Percentiles rank a stretch among this genome's conserved stretches.
Conservation (phyloP, 2,888 invertebrate genomes). For the Halictus ligatus region DNA sequence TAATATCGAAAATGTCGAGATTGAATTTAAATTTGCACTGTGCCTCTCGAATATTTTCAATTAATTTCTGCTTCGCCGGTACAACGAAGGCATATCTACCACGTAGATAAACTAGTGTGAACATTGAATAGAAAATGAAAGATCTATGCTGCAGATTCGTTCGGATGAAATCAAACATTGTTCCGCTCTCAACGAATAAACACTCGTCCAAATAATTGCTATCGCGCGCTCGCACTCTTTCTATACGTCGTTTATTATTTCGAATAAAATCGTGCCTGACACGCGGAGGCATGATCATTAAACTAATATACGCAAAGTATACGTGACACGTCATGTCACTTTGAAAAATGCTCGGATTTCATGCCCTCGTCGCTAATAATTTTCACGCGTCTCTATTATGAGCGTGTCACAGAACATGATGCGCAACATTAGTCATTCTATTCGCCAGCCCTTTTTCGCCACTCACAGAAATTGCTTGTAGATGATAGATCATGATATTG, state of each 20-base stretch:
- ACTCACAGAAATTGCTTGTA: not conserved
- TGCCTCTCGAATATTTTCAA: not conserved
- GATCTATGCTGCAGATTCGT: not conserved
- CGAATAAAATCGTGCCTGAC: not conserved
- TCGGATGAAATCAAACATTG: not conserved
- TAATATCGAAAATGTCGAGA: not conserved
- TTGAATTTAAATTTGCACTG: not conserved
- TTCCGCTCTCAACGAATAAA: not conserved
- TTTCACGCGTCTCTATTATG: constrained; percentile 9
- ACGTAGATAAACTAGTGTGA: not conserved
- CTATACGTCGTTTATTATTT: not conserved
- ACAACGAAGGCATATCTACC: not conserved
- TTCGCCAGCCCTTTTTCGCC: not conserved
- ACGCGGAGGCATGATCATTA: not conserved
- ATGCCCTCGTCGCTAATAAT: not conserved
- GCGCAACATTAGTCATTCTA: constrained; percentile 9
- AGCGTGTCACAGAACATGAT: constrained; percentile 2
- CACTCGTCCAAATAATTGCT: not conserved
- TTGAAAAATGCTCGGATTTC: constrained; percentile 2
- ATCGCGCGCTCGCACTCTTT: not conserved
- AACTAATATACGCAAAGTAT: constrained; percentile 8
- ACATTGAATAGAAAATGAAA: not conserved
- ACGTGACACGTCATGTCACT: not conserved
- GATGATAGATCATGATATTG: not conserved
- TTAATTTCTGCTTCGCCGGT: not conserved